phyloP scores from a whole-genome alignment of 2,888 invertebrate genomes.

The Iphiclides podalirius region DNA sequence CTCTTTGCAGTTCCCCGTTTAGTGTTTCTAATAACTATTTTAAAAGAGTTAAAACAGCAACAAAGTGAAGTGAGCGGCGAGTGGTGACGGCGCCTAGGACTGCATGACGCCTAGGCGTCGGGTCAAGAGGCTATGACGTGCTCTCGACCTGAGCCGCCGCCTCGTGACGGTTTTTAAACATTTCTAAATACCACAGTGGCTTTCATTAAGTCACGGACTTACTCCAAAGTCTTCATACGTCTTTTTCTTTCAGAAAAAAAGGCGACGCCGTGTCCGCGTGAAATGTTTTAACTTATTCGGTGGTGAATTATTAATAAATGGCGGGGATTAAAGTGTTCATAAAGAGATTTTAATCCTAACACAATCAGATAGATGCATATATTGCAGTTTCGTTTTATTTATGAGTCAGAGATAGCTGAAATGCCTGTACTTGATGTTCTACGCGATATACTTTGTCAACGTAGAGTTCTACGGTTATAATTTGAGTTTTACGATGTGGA shows the following conservation, averaged over 20 bases:
- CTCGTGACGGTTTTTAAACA: conserved; percentile 62
- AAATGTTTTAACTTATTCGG: not conserved
- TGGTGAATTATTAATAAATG: not conserved
- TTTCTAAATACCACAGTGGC: conserved; percentile 61
- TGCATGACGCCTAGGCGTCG: conserved; percentile 33
- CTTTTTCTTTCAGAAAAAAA: conserved; percentile 38
- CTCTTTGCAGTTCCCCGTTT: conserved; percentile 1
- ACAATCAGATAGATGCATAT: too few species aligned
- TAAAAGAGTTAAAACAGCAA: conserved; percentile 19
- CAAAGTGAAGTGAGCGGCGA: conserved; percentile 20
- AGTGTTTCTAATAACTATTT: conserved; percentile 19
- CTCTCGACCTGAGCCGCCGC: conserved; percentile 61
- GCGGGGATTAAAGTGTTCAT: not conserved
- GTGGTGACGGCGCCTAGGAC: conserved; percentile 21
- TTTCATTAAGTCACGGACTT: conserved; percentile 62
- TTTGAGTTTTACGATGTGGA: too few species aligned
- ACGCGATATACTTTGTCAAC: too few species aligned
- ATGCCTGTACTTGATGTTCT: too few species aligned
- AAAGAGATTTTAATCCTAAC: too few species aligned
- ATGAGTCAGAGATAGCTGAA: too few species aligned
- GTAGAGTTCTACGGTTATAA: too few species aligned
- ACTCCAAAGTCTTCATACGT: conserved; percentile 38
- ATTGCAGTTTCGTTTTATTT: too few species aligned
- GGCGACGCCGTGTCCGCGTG: conserved; percentile 18
- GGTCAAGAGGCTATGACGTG: conserved; percentile 70